phyloP scores from a whole-genome alignment of 2,888 invertebrate genomes.

The Zaprionus obscuricornis region DNA sequence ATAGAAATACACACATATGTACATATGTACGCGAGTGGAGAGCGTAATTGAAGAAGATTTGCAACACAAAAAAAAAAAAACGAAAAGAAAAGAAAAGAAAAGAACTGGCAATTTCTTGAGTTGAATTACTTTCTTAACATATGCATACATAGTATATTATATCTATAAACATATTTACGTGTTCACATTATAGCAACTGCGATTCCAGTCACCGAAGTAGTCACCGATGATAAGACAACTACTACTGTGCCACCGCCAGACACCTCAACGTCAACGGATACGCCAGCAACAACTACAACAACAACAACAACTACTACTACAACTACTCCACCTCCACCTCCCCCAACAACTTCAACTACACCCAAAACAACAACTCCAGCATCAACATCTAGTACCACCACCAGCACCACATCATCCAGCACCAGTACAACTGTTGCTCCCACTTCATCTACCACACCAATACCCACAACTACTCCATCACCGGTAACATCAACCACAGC shows the following conservation, averaged over 20 bases:
- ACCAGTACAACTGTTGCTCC: slow-evolving; percentile 16
- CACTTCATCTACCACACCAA: slow-evolving; percentile 58
- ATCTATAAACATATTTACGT: slow-evolving; percentile 1
- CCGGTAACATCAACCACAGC: slow-evolving; percentile 62
- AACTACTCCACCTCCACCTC: slow-evolving; percentile 14
- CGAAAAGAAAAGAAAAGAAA: neutral
- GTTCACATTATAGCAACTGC: neutral
- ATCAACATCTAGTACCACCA: neutral
- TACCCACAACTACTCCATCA: slow-evolving; percentile 39
- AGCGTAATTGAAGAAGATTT: slow-evolving; percentile 45
- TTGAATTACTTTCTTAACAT: slow-evolving; percentile 12
- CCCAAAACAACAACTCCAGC: slow-evolving; percentile 23
- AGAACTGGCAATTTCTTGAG: slow-evolving; percentile 34
- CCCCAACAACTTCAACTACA: slow-evolving; percentile 21
- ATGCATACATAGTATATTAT: too few relatives aligned
- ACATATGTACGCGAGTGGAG: slow-evolving; percentile 1
- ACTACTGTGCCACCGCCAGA: neutral
- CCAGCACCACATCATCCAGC: slow-evolving; percentile 17
- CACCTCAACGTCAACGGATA: slow-evolving; percentile 2
- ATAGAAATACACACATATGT: too few relatives aligned
- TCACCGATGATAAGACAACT: neutral
- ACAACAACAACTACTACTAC: slow-evolving; percentile 15
- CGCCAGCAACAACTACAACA: slow-evolving; percentile 9
- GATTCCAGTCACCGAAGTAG: slow-evolving; percentile 4
- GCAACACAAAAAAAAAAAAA: slow-evolving; percentile 12